These are phyloP conservation scores for Nephrotoma flavescens DNA, from an alignment of 2,888 invertebrate species.

Conservation along the genomic window DNA sequence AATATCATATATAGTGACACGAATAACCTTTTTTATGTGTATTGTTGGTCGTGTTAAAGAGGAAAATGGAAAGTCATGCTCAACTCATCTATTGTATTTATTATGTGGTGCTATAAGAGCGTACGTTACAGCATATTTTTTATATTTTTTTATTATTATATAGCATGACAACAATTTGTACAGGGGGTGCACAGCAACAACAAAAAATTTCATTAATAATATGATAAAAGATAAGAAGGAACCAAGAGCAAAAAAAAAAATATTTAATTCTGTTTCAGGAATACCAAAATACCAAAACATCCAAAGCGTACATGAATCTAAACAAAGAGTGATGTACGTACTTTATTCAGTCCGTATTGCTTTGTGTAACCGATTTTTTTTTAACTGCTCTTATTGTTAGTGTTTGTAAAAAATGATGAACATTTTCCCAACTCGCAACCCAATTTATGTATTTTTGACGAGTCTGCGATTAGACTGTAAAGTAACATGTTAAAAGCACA, in stretches of 20 bases:
- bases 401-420: neutral
- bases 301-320: neutral
- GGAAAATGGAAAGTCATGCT: neutral
- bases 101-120: neutral
- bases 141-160: neutral
- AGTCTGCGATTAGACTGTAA: neutral
- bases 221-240: neutral
- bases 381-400: neutral
- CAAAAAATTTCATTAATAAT: neutral
- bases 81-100: neutral
- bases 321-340: neutral
- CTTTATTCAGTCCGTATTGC: neutral
- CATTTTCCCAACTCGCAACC: neutral
- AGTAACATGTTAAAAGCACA: neutral
- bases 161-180: neutral
- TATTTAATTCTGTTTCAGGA: neutral
- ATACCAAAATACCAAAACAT: neutral
- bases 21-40: neutral
- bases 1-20: neutral
- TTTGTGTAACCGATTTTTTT: neutral
- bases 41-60: neutral
- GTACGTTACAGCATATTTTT: neutral
- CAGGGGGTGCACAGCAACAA: neutral
- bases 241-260: neutral
- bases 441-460: neutral